These are phyloP conservation scores for Nycteola revayana DNA, from an alignment of 2,888 invertebrate species.

Conservation along the genomic window DNA sequence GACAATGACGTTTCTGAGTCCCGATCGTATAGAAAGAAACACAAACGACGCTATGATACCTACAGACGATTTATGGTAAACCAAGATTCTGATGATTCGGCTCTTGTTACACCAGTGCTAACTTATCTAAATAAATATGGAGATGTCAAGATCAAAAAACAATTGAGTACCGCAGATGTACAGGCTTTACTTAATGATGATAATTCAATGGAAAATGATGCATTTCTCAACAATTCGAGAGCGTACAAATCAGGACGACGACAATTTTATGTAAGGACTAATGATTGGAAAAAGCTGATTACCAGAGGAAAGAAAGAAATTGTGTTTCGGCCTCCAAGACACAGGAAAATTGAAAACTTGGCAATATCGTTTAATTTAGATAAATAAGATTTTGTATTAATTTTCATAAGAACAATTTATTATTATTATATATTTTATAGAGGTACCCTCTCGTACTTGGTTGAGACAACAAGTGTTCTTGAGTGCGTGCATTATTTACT, in stretches of 20 bases:
- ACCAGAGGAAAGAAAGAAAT: slow-evolving; percentile 48
- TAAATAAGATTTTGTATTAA: no score
- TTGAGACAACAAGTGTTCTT: no score
- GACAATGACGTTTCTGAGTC: slow-evolving; percentile 1
- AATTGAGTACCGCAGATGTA: slow-evolving; percentile 50
- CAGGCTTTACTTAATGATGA: slow-evolving; percentile 29
- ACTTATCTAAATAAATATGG: slow-evolving; percentile 37
- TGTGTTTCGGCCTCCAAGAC: slow-evolving; percentile 47
- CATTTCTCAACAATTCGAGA: background rate
- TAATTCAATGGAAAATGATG: background rate
- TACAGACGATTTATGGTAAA: slow-evolving; percentile 13
- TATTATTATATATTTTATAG: no score
- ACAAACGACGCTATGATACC: slow-evolving; percentile 11
- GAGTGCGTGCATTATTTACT: no score
- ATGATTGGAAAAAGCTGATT: background rate
- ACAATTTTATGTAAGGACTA: no score
- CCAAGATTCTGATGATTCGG: slow-evolving; percentile 15
- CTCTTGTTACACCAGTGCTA: slow-evolving; percentile 34
- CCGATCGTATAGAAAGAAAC: background rate
- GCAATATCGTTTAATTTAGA: slow-evolving; percentile 53
- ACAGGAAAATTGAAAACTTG: slow-evolving; percentile 56
- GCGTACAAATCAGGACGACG: no score
- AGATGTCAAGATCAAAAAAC: slow-evolving; percentile 47
- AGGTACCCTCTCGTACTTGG: no score
- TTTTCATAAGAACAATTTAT: no score